Evolutionary conservation across 2,113 vertebrate genomes (phyloP).

Genomic region (Anhinga anhinga): DNA sequence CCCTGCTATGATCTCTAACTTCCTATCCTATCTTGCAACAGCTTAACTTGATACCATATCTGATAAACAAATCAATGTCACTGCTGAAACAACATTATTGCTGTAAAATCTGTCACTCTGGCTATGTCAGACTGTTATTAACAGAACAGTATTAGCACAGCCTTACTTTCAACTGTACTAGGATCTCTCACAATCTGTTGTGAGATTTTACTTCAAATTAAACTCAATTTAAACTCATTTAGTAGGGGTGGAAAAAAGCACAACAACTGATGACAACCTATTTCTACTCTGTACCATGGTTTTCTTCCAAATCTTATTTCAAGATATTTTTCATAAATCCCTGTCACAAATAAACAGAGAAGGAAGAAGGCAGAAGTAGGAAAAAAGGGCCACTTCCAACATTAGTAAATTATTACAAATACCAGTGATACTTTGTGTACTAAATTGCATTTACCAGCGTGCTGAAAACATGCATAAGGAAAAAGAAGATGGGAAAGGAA

Average conservation of each 20-base stretch:
- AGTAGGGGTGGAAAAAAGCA: fast-evolving
- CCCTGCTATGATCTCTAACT: conserved; percentile 3
- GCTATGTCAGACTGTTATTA: not conserved
- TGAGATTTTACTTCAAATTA: not conserved
- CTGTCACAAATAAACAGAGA: not conserved
- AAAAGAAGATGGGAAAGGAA: not conserved
- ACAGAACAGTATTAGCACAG: not conserved
- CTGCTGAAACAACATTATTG: conserved; percentile 10
- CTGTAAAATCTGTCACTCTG: conserved; percentile 14
- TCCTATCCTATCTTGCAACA: not conserved
- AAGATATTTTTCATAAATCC: not conserved
- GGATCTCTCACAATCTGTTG: conserved; percentile 14
- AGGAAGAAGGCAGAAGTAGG: not conserved
- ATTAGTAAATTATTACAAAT: not conserved
- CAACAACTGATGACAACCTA: not conserved
- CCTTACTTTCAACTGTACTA: conserved; percentile 1
- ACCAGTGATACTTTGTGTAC: not conserved
- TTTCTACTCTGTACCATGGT: not conserved
- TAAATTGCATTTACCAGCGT: not conserved
- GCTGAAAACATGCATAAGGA: not conserved
- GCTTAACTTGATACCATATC: conserved; percentile 18
- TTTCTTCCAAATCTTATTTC: not conserved
- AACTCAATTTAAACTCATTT: not conserved
- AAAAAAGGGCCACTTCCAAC: not conserved
- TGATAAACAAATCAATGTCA: conserved; percentile 41